Evolutionary conservation across 2,888 invertebrate species (phyloP).

Genomic region (Ferdinandea cuprea): DNA sequence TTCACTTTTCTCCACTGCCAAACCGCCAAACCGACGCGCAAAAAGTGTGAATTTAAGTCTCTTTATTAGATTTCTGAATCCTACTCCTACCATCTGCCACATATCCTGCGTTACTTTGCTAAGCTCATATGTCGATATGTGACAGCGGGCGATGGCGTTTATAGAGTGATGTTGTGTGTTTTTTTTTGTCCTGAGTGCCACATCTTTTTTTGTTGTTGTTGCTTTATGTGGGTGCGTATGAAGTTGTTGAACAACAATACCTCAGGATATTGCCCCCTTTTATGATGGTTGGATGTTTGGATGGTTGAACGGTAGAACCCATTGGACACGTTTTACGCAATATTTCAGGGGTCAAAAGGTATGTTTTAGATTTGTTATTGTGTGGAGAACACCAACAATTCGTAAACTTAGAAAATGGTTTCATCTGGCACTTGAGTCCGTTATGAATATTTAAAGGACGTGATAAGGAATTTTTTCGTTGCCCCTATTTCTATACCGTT

Average conservation of each 20-base stretch:
- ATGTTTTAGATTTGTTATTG: constrained; percentile 11
- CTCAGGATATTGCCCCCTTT: constrained; percentile 41
- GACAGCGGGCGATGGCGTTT: neutral
- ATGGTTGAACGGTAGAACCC: too few species aligned
- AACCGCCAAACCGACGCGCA: neutral
- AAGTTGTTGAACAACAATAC: constrained; percentile 22
- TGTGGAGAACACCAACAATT: constrained; percentile 41
- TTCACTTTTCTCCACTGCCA: constrained; percentile 8
- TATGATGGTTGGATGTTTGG: too few species aligned
- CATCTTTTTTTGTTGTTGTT: constrained; percentile 9
- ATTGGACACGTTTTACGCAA: constrained; percentile 19
- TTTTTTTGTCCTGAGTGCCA: constrained; percentile 12
- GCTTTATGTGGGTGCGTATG: neutral
- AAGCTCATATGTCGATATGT: constrained; percentile 37
- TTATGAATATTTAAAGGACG: constrained; percentile 71
- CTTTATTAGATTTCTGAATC: constrained; percentile 47
- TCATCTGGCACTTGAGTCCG: constrained; percentile 66
- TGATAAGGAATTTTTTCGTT: constrained; percentile 73
- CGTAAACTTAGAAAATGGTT: constrained; percentile 64
- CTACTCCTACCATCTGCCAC: too few species aligned
- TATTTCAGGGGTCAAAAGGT: constrained; percentile 20
- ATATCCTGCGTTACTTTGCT: constrained; percentile 9
- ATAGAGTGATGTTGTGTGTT: constrained; percentile 5
- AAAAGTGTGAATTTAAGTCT: constrained; percentile 2
- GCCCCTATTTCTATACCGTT: constrained; percentile 43